Evolutionary conservation across 2,888 invertebrate species (phyloP).

Genomic region (Atethmia centrago): DNA sequence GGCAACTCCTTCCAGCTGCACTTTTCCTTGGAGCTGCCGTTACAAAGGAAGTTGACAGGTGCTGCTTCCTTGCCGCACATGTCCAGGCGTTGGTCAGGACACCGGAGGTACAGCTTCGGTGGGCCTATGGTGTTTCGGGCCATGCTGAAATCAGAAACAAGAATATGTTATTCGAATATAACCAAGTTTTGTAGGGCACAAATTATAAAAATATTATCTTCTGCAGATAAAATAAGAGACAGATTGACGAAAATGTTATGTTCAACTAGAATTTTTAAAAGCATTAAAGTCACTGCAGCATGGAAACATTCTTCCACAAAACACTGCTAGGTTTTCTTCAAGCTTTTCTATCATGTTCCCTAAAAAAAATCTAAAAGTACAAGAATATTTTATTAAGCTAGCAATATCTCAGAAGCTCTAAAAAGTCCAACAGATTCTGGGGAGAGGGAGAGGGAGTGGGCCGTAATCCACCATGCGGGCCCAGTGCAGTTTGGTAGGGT

Average conservation of each 20-base stretch:
- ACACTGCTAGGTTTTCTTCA: not conserved
- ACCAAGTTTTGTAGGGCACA: not conserved
- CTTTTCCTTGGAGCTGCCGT: conserved; percentile 71
- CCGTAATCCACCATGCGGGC: too few relatives aligned
- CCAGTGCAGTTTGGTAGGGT: too few relatives aligned
- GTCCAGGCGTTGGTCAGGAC: conserved; percentile 75
- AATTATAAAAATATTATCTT: not conserved
- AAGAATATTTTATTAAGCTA: not conserved
- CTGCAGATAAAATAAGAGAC: not conserved
- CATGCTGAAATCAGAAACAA: conserved; percentile 69
- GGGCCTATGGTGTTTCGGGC: conserved; percentile 73
- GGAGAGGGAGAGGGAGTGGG: too few relatives aligned
- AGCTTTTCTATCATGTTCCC: not conserved
- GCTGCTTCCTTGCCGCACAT: conserved; percentile 65
- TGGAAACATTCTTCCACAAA: not conserved
- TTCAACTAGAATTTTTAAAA: not conserved
- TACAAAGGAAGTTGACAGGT: conserved; percentile 72
- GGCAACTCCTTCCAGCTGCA: conserved; percentile 81
- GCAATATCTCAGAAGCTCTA: too few relatives aligned
- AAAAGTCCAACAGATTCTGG: not conserved
- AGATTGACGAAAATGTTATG: not conserved
- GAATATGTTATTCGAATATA: not conserved
- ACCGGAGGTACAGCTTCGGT: conserved; percentile 78
- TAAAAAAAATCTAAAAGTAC: not conserved
- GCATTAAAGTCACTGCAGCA: not conserved